Evolutionary conservation across 2,888 invertebrate genomes (phyloP).

Genomic region (Timandra comae): DNA sequence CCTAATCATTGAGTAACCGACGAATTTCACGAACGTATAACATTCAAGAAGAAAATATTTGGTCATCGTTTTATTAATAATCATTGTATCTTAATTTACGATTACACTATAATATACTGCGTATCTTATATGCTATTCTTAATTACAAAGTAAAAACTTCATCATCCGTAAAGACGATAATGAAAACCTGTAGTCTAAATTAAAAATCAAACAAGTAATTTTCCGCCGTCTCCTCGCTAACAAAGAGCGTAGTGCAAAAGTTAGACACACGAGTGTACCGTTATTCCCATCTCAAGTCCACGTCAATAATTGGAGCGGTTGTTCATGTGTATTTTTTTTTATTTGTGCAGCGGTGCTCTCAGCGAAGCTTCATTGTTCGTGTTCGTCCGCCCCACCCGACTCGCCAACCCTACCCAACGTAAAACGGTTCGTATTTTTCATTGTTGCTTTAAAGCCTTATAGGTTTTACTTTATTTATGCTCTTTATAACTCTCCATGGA

Average conservation of each 20-base stretch:
- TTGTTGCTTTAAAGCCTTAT: slow-evolving; percentile 75
- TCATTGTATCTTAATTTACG: no score
- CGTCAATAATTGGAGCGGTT: slow-evolving; percentile 74
- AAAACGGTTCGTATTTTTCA: slow-evolving; percentile 76
- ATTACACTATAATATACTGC: no score
- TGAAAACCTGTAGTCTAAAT: no score
- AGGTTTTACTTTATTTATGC: slow-evolving; percentile 74
- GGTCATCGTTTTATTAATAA: no score
- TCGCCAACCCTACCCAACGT: slow-evolving; percentile 40
- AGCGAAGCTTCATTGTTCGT: slow-evolving; percentile 62
- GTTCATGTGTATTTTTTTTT: slow-evolving; percentile 67
- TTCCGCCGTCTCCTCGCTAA: no score
- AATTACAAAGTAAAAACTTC: no score
- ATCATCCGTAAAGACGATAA: no score
- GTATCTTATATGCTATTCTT: no score
- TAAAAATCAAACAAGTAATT: no score
- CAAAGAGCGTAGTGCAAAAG: slow-evolving; percentile 30
- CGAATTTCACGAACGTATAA: no score
- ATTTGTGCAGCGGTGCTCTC: slow-evolving; percentile 64
- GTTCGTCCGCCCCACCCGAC: slow-evolving; percentile 39
- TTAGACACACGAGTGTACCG: slow-evolving; percentile 32
- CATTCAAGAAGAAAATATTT: no score
- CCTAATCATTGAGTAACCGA: no score
- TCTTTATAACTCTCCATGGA: slow-evolving; percentile 65
- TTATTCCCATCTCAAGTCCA: slow-evolving; percentile 57